Evolutionary conservation across 2,888 invertebrate species (phyloP), one percentile per base, ranked within the genome.

Genomic region (Himalopsyche anomala): DNA sequence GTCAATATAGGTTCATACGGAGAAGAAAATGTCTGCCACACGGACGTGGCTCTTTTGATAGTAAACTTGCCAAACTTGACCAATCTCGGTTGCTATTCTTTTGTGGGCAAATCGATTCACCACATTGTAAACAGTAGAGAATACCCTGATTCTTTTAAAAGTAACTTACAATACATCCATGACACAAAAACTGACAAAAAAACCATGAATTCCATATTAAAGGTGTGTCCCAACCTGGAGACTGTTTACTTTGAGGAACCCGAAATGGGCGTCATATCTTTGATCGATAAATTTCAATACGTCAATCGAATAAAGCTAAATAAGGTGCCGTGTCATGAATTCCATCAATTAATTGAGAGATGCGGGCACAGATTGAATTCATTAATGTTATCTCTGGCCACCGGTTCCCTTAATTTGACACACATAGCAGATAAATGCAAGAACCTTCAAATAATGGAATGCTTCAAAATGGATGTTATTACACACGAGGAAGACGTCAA

Each of bases 1-100:
- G 92, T 96, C 81, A 95, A 95, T 90, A 94, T 96, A 89, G 96
- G 96, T 79, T 94, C 94, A 92, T 95, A 94, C 87, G 96, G 96
- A 0, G 96, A 96, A 90, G 94, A 94, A 90, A 94, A 95, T 89
- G 93, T 96, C 84, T 95, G 95, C 89, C 94, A 95, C 89, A 94
- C 94, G 81, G 94, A 95, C 89, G 92, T 95, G 28, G 95, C 95
- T 8, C 91, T 94, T 87, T 91, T 96, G 82, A 94, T 96, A 89
- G 92, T 93, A 89, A 92, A 94, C 89, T 92, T 95, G 89, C 95
- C 95, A 51, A 95, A 95, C 90, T 92, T 96, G 81, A 94, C 94
- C 56, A 95, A 94, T 80, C 91, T 96, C 38, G 94, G 94, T 86
- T 95, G 95, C 83, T 96, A 95, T 90, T 95, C 95, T 0, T 96